Evolutionary conservation across 1,140 invertebrate genomes (phyloP), one percentile per base, ranked within the genome.

Genomic region (Elymnias hypermnestra): DNA sequence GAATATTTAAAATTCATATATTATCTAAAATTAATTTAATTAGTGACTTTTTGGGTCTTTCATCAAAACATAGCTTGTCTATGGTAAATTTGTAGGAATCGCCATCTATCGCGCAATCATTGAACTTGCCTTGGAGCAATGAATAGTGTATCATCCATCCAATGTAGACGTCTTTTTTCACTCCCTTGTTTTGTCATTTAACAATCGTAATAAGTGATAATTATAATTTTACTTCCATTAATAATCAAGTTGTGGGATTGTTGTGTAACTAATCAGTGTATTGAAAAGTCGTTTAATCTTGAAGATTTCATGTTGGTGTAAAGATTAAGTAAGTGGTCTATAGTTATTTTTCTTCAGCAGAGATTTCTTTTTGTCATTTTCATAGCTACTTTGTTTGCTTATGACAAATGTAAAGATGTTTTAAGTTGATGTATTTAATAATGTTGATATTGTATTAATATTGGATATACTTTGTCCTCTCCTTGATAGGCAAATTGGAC

Each of bases 131-230:
- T n/a, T n/a, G n/a, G 2, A 12, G 51, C 42, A 57, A 66, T 65
- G 55, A 69, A 59, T 57, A 68, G 64, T 74, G 66, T 53, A 66
- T 69, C 63, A 57, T 77, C 66, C 73, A 67, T 63, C 67, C 68
- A 55, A 65, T 60, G 57, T 53, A 70, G 72, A 78, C 74, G 69
- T 77, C 69, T 79, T 73, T 70, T 78, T 75, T 63, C 65, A 75
- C 67, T 75, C 64, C 66, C 63, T 68, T 79, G 66, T 78, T 83
- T 79, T 81, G 72, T 76, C 72, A 73, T 64, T 62, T 71, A 69
- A 63, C 53, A 73, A 66, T 73, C 63, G 72, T 70, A 77, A 70
- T 56, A 68, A 64, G 72, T 72, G 62, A 57, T 72, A 53, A 63
- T 63, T 63, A 55, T 59, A 70, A 58, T n/a, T 63, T 64, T 63